Evolutionary conservation across 37 sponge, comb jelly and placozoan species (phyloP).

Genomic region (Haliclona indistincta): DNA sequence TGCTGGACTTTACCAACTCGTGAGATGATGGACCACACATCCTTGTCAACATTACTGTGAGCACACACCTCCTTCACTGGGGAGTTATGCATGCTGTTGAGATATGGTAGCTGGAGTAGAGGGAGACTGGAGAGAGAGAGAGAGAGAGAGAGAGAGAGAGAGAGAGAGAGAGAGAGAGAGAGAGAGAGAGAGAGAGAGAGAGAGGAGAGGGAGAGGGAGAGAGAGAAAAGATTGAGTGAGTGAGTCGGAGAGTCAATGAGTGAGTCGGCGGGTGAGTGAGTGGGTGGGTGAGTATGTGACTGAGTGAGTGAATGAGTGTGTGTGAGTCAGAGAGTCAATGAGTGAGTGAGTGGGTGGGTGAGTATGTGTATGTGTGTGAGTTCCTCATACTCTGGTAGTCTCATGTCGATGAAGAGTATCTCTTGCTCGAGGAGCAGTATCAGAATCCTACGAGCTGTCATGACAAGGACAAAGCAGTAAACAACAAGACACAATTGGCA

Average conservation of each 20-base stretch:
- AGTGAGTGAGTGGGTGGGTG: too few species aligned
- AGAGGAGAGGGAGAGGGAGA: background rate
- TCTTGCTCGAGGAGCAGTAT: conserved; percentile 80
- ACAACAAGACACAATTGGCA: too few species aligned
- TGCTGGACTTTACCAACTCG: conserved; percentile 64
- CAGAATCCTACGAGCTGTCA: conserved; percentile 45
- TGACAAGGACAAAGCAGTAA: background rate
- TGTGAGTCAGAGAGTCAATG: background rate
- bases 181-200: background rate
- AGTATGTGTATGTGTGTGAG: background rate
- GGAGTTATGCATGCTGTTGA: conserved; percentile 77
- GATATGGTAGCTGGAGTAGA: conserved; percentile 71
- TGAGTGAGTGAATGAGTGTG: background rate
- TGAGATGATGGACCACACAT: conserved; percentile 61
- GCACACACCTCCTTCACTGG: conserved; percentile 62
- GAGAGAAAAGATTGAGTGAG: background rate
- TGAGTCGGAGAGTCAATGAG: background rate
- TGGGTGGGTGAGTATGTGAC: background rate
- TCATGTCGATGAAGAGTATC: conserved; percentile 68
- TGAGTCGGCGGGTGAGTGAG: too few species aligned
- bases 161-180: background rate
- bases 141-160: background rate
- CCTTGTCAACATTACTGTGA: conserved; percentile 39
- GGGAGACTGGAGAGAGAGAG: conserved; percentile 61
- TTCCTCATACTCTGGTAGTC: conserved; percentile 64